These are phyloP conservation scores for Oreortyx pictus DNA, from an alignment of 2,797 vertebrate genomes.

Conservation along the genomic window DNA sequence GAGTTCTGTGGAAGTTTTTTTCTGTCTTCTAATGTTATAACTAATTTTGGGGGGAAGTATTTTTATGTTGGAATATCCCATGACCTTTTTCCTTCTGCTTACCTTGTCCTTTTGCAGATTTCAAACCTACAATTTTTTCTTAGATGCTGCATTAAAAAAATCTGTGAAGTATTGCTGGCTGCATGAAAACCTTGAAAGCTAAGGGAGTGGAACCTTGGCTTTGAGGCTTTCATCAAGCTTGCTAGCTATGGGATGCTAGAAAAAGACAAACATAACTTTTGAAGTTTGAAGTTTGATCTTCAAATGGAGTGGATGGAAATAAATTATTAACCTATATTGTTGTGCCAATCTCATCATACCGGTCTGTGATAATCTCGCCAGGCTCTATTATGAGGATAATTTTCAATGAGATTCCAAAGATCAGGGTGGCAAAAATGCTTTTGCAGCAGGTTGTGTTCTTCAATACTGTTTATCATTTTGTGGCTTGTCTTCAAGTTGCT, in stretches of 20 bases:
- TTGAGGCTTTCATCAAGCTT: fast-evolving
- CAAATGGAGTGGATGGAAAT: neutral
- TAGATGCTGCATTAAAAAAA: neutral
- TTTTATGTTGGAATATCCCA: neutral
- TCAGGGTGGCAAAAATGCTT: neutral
- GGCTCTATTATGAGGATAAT: neutral
- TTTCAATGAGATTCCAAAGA: constrained; percentile 30
- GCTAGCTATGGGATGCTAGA: neutral
- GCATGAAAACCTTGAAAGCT: neutral
- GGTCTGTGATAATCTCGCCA: neutral
- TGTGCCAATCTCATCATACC: constrained; percentile 2
- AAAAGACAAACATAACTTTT: neutral
- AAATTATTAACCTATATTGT: constrained; percentile 69
- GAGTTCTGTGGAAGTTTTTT: neutral
- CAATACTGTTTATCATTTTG: neutral
- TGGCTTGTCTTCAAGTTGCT: neutral
- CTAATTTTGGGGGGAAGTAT: neutral
- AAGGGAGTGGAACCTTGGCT: neutral
- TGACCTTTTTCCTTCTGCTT: neutral
- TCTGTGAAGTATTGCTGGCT: neutral
- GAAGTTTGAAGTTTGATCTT: constrained; percentile 57
- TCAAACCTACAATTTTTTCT: neutral
- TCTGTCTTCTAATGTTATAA: neutral
- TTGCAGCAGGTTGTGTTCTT: neutral
- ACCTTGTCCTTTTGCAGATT: neutral